Evolutionary conservation across 30 jellyfish, hydroid and myxozoan species (phyloP).

Genomic region (Catostylus mosaicus): DNA sequence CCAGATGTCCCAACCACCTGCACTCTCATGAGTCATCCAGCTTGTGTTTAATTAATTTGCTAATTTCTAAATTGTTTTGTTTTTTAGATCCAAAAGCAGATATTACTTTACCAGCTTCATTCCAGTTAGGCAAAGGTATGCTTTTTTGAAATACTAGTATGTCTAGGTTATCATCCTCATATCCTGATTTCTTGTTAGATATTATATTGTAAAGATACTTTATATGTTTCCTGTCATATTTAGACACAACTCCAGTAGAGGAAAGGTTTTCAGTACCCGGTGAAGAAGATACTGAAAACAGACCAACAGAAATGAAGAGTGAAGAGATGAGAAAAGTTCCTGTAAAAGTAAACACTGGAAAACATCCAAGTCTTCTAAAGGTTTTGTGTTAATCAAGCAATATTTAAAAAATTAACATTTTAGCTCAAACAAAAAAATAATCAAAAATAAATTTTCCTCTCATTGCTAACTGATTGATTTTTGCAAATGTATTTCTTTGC

Average conservation of each 20-base stretch:
- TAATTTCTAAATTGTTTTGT: neutral
- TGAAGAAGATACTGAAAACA: slow-evolving; percentile 26
- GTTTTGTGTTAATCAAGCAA: slow-evolving; percentile 7
- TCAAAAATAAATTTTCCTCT: too few relatives aligned
- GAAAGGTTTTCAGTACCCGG: slow-evolving; percentile 30
- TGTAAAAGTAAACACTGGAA: slow-evolving; percentile 81
- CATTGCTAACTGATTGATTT: too few relatives aligned
- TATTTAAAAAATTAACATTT: too few relatives aligned
- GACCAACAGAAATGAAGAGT: slow-evolving; percentile 21
- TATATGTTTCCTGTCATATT: neutral
- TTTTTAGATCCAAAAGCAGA: slow-evolving; percentile 80
- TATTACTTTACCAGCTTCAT: slow-evolving; percentile 82
- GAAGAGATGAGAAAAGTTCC: slow-evolving; percentile 38
- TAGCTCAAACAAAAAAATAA: too few relatives aligned
- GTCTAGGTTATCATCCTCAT: too few relatives aligned
- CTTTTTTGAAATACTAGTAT: neutral
- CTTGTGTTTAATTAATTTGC: too few relatives aligned
- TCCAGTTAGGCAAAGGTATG: slow-evolving; percentile 56
- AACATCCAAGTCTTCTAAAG: slow-evolving; percentile 90
- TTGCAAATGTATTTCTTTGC: too few relatives aligned
- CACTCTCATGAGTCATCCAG: too few relatives aligned
- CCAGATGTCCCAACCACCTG: too few relatives aligned
- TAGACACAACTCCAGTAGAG: neutral
- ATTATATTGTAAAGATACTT: too few relatives aligned
- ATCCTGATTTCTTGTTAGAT: neutral